phyloP scores from a whole-genome alignment of 2,888 invertebrate genomes.

The Temnothorax unifasciatus region DNA sequence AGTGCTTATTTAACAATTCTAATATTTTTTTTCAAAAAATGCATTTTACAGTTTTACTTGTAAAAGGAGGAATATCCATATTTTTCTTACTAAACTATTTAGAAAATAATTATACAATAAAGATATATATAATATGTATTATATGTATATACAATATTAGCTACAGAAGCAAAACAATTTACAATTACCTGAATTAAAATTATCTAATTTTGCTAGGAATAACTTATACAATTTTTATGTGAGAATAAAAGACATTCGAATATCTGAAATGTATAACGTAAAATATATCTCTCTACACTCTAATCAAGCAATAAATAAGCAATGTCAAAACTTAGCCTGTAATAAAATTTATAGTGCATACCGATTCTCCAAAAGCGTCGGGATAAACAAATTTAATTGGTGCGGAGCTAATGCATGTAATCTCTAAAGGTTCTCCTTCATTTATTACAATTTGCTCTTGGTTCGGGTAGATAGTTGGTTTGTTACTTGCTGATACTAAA shows the following conservation, averaged over 20 bases:
- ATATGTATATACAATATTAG: too few species aligned
- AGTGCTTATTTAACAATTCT: background rate
- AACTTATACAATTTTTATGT: background rate
- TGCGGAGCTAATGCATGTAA: constrained; percentile 72
- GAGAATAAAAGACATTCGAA: too few species aligned
- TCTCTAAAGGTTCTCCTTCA: constrained; percentile 78
- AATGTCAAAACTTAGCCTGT: background rate
- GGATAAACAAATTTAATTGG: constrained; percentile 77
- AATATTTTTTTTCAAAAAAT: background rate
- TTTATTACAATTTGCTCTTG: constrained; percentile 73
- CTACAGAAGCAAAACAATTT: too few species aligned
- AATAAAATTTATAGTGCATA: constrained; percentile 11
- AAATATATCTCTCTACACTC: background rate
- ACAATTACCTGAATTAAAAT: background rate
- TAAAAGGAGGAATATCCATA: too few species aligned
- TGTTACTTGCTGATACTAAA: constrained; percentile 68
- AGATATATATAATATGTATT: too few species aligned
- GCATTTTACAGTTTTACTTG: background rate
- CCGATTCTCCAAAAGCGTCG: constrained; percentile 35
- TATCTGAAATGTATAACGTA: background rate
- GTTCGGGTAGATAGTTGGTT: constrained; percentile 67
- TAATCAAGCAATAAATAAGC: background rate
- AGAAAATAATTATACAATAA: background rate
- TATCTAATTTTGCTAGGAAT: background rate
- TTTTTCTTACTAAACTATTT: too few species aligned